A percentile compares a stretch with the other conserved stretches of the same genome.
These are phyloP conservation scores for Saccostrea echinata DNA, from an alignment of 1,140 invertebrate genomes.

Conservation along the genomic window DNA sequence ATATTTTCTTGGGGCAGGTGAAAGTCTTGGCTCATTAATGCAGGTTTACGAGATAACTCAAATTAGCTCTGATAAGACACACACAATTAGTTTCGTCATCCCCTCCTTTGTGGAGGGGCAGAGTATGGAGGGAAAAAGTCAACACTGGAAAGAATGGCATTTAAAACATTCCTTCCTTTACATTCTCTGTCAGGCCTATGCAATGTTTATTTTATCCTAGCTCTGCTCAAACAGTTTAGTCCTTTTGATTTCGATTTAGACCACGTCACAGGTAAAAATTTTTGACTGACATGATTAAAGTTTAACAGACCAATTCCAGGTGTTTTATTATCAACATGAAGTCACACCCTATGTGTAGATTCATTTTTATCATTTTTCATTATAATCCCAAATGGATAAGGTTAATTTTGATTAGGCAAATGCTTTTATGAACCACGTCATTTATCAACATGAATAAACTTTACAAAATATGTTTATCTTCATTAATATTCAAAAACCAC, in stretches of 20 bases:
- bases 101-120: not conserved
- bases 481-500: too few relatives aligned
- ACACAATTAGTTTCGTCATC: constrained; percentile 27
- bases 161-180: constrained; percentile 4
- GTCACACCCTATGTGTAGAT: not conserved
- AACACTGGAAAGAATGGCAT: constrained; percentile 13
- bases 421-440: not conserved
- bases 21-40: constrained; percentile 8
- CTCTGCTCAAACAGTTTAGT: constrained; percentile 4
- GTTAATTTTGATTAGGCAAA: not conserved
- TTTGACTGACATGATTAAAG: constrained; percentile 17
- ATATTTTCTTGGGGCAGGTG: not conserved
- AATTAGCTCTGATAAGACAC: constrained; percentile 25
- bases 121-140: not conserved
- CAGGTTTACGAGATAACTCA: constrained; percentile 14
- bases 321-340: not conserved
- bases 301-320: not conserved
- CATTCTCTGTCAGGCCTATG: not conserved
- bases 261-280: constrained; percentile 11
- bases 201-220: constrained; percentile 28
- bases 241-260: not conserved
- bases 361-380: not conserved
- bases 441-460: not conserved
- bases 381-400: not conserved
- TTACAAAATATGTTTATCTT: too few relatives aligned